Base-by-base conservation (phyloP, 2,888 invertebrate genomes). In the Synergus laeviventris region DNA sequence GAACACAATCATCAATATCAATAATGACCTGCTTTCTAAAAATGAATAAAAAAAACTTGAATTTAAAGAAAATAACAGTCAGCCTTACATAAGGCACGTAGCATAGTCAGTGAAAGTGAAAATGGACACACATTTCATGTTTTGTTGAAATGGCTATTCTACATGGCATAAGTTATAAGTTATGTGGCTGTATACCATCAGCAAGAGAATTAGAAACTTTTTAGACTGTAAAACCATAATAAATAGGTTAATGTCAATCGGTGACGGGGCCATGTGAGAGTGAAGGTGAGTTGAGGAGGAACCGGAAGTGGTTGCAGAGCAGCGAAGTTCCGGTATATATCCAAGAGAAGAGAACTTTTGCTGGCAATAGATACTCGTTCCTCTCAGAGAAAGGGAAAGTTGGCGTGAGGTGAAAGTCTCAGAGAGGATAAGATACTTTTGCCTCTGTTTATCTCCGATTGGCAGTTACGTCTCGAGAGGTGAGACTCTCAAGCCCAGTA, bases 311-410 rank as follows among this genome's bases (percentile, higher is more conserved):
- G 31, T 45, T 70, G 9, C 49, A 70, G 31, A 49, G 24, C 31
- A 49, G 45, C 70, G n/a, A 36, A 49, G 70, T 70, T 70, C 70
- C 70, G 70, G 70, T 31, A 66, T 64, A 21, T 8, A 11, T 5
- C 31, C 14, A 14, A 11, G 60, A 62, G 39, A n/a, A 45, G 66
- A 66, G 66, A 66, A 66, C 24, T 39, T 64, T 64, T 36, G n/a
- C 36, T 36, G 18, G 18, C 18, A 62, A 38, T 24, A 31, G 36
- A 61, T n/a, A 64, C 42, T 64, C 39, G 3, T 39, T 64, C 64
- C 21, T 21, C 21, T 74, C 76, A 77, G 86, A 89, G 89, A 89
- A 89, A 89, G 89, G 89, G 89, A 89, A 89, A 89, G 89, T 89
- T 86, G 76, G 78, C 74, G 78, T 85, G 84, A 82, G 87, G 89